phyloP scores from a whole-genome alignment of 2,888 invertebrate species.

The Calameuta pallipes region DNA sequence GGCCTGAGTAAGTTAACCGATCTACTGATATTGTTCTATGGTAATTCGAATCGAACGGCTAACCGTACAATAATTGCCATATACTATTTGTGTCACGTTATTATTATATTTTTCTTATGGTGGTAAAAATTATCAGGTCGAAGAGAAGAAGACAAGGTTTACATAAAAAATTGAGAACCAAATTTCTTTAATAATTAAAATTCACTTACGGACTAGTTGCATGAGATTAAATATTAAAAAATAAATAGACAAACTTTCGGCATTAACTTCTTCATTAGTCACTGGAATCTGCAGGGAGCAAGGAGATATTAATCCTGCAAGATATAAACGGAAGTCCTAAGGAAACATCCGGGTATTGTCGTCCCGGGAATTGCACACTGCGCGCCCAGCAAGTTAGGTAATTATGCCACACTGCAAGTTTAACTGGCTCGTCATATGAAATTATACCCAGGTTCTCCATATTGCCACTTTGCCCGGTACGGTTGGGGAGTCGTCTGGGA shows the following conservation, averaged over 20 bases:
- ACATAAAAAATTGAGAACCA: background rate
- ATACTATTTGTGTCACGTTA: background rate
- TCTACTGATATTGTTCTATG: background rate
- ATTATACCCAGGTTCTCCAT: slow-evolving; percentile 30
- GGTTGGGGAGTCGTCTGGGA: background rate
- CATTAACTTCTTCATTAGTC: background rate
- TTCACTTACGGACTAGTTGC: background rate
- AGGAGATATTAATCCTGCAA: background rate
- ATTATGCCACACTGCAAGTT: slow-evolving; percentile 45
- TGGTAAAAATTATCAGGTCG: no score
- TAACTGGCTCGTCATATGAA: slow-evolving; percentile 39
- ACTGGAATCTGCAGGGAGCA: background rate
- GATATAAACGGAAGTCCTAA: background rate
- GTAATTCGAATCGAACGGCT: background rate
- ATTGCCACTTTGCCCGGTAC: background rate
- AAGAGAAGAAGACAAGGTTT: no score
- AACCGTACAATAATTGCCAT: background rate
- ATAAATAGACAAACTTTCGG: background rate
- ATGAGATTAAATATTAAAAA: background rate
- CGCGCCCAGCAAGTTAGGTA: slow-evolving; percentile 40
- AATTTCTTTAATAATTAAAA: no score
- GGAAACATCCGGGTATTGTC: background rate
- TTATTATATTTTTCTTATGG: background rate
- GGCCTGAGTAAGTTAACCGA: background rate
- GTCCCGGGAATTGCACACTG: background rate